Evolutionary conservation across 2,797 vertebrate genomes (phyloP).

Genomic region (Siniperca scherzeri): DNA sequence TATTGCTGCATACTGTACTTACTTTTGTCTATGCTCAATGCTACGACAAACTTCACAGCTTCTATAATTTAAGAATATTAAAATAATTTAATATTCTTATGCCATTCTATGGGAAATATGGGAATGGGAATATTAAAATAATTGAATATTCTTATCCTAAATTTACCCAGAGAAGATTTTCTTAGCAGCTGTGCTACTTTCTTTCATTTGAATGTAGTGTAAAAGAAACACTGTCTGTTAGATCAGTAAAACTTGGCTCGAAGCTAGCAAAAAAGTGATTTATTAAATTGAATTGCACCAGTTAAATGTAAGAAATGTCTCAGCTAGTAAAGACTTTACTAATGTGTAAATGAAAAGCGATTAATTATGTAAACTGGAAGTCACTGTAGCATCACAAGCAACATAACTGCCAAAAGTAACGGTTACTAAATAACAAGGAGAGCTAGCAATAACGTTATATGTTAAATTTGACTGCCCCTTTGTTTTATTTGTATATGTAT

Average conservation of each 20-base stretch:
- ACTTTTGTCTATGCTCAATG: slow-evolving; percentile 49
- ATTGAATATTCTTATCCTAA: not conserved
- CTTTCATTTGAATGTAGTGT: not conserved
- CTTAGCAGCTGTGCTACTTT: not conserved
- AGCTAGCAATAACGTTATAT: not conserved
- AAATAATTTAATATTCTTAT: not conserved
- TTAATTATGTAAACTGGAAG: not conserved
- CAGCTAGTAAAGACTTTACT: too few species aligned
- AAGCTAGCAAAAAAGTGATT: not conserved
- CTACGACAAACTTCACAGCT: not conserved
- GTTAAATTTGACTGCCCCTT: not conserved
- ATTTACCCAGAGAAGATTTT: not conserved
- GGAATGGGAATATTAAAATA: not conserved
- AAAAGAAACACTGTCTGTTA: not conserved
- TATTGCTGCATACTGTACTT: slow-evolving; percentile 23
- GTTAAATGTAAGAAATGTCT: not conserved
- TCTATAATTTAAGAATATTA: not conserved
- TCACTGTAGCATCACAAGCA: not conserved
- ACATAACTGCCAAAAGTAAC: not conserved
- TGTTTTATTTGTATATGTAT: not conserved
- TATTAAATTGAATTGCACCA: not conserved
- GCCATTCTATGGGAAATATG: too few species aligned
- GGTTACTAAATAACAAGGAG: not conserved
- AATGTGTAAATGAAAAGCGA: not conserved
- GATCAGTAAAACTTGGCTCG: not conserved